Base-by-base conservation (phyloP, 1,140 invertebrate species). In the Scaptodrosophila lebanonensis region DNA sequence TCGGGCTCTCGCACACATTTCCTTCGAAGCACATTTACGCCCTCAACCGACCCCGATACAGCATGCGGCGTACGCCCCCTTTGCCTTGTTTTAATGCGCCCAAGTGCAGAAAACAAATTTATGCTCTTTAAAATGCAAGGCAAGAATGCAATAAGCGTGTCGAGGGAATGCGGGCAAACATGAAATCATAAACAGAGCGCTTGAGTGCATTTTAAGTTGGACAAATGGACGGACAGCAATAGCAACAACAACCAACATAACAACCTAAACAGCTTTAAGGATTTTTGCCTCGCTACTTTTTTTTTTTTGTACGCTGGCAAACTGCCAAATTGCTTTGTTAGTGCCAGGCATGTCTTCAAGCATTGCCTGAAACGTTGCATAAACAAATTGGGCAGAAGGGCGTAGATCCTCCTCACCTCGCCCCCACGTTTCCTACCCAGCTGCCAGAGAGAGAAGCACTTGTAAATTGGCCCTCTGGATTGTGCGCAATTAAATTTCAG, bases 401-500 rank as follows among this genome's bases (percentile, higher is more conserved):
- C 4, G 30, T 2, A 4, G 3, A n/a, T n/a, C n/a, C n/a, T n/a
- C n/a, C n/a, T n/a, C n/a, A n/a, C n/a, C n/a, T n/a, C n/a, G n/a
- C n/a, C n/a, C n/a, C n/a, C n/a, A n/a, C n/a, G n/a, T n/a, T n/a
- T n/a, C n/a, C n/a, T n/a, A n/a, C n/a, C n/a, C n/a, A n/a, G n/a
- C n/a, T n/a, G 38, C 4, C 3, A 20, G 8, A 3, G 9, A 11
- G 12, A 20, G 12, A 13, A 11, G 1, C 2, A 16, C 7, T 49
- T 52, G 66, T 52, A 77, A 76, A 71, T 76, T 76, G 72, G 44
- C 45, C 49, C 56, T 56, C 43, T 50, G 63, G 53, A 59, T 62
- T 76, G 58, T 16, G 38, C 15, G 67, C 72, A 77, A 77, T 77
- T 77, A 77, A 77, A 77, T 77, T 77, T 77, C 66, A 77, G 71